Conservation (phyloP, 2,888 invertebrate genomes). For the Mechanitis messenoides region DNA sequence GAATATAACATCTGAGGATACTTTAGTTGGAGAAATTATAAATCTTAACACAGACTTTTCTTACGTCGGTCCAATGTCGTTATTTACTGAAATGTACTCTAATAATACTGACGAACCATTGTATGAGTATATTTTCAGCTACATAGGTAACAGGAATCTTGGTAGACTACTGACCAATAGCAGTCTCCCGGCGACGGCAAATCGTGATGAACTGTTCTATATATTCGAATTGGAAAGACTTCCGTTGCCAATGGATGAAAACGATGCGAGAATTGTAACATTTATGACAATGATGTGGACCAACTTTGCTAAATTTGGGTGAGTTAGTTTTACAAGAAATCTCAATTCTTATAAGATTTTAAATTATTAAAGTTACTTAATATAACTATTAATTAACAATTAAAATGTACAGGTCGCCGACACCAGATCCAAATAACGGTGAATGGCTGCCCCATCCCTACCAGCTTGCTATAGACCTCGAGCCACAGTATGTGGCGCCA, state of each 20-base stretch:
- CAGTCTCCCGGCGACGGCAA: constrained; percentile 54
- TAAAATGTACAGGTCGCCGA: constrained; percentile 48
- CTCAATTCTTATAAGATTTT: too few species aligned
- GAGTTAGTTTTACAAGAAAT: constrained; percentile 30
- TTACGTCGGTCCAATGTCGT: constrained; percentile 59
- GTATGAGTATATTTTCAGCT: constrained; percentile 59
- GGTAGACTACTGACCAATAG: constrained; percentile 61
- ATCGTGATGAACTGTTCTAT: constrained; percentile 62
- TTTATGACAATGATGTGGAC: constrained; percentile 73
- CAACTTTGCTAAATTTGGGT: constrained; percentile 70
- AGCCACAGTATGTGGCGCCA: constrained; percentile 62
- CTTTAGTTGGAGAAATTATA: constrained; percentile 58
- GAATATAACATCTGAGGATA: constrained; percentile 53
- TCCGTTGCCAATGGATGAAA: constrained; percentile 59
- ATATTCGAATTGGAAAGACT: constrained; percentile 61
- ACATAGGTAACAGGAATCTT: constrained; percentile 60
- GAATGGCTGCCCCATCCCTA: constrained; percentile 63
- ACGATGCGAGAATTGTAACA: constrained; percentile 62
- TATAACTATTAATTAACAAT: too few species aligned
- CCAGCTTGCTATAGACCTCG: constrained; percentile 55
- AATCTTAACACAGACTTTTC: constrained; percentile 64
- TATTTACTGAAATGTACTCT: constrained; percentile 55
- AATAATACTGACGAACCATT: constrained; percentile 49
- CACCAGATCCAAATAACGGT: constrained; percentile 55
- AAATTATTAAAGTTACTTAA: too few species aligned